A percentile compares a stretch with the other conserved stretches of the same genome.
Evolutionary conservation across 2,888 invertebrate species (phyloP).

Genomic region (Calliopum simillimum): DNA sequence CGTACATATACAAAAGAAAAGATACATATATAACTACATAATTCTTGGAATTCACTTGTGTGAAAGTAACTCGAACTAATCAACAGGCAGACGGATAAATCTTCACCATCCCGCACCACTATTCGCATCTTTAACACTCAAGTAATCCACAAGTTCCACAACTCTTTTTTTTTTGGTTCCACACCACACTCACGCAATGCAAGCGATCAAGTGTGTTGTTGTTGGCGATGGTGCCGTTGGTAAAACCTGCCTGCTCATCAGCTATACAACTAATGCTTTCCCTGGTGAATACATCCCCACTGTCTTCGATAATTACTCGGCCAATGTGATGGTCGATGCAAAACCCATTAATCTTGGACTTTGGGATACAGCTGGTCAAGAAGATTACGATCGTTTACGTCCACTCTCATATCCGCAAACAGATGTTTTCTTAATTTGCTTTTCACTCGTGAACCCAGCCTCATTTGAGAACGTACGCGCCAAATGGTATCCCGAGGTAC

Average conservation of each 20-base stretch:
- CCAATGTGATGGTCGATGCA: conserved; percentile 66
- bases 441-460: conserved; percentile 64
- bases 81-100: no score
- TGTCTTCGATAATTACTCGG: conserved; percentile 65
- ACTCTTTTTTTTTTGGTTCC: no score
- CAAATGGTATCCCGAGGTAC: conserved; percentile 66
- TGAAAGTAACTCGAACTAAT: no score
- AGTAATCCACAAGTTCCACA: no score
- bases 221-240: conserved; percentile 66
- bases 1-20: no score
- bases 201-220: conserved; percentile 66
- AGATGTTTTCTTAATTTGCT: conserved; percentile 64
- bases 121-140: no score
- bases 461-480: conserved; percentile 65
- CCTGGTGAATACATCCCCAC: conserved; percentile 65
- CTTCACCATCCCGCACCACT: no score
- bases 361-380: conserved; percentile 66
- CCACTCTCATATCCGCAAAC: conserved; percentile 65
- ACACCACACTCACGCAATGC: conserved; percentile 55
- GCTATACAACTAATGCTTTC: conserved; percentile 65
- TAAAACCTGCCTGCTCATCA: conserved; percentile 65
- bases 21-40: no score
- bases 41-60: no score
- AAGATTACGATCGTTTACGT: conserved; percentile 63
- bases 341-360: conserved; percentile 64